Evolutionary conservation across 2,113 vertebrate genomes (phyloP).

Genomic region (Atlantisia rogersi): DNA sequence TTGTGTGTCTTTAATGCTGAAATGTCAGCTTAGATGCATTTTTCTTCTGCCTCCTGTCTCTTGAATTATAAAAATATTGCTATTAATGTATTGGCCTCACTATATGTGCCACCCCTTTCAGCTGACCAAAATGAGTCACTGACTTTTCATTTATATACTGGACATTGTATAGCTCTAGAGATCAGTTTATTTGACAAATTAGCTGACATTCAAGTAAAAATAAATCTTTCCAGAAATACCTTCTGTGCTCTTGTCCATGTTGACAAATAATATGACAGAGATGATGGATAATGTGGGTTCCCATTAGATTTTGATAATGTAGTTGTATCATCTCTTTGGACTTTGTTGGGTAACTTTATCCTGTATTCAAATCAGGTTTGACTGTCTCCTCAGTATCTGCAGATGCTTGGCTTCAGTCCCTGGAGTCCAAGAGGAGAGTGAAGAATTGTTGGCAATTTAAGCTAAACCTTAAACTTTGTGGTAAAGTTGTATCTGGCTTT

Average conservation of each 20-base stretch:
- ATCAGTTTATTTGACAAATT: conserved; percentile 30
- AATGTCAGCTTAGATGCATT: not conserved
- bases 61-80: conserved; percentile 13
- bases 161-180: not conserved
- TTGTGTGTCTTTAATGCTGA: not conserved
- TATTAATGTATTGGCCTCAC: not conserved
- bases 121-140: not conserved
- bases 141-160: not conserved
- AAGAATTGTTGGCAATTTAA: not conserved
- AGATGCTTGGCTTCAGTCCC: not conserved
- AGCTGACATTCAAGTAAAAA: conserved; percentile 17
- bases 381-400: not conserved
- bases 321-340: not conserved
- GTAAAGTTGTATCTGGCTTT: not conserved
- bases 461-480: not conserved
- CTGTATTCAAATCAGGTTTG: not conserved
- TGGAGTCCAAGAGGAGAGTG: not conserved
- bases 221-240: not conserved
- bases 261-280: conserved; percentile 13
- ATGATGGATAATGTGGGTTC: not conserved
- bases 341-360: not conserved
- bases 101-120: not conserved
- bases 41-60: not conserved
- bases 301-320: not conserved
- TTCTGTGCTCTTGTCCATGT: not conserved